Percentiles rank a stretch among this genome's conserved stretches.
phyloP scores from a whole-genome alignment of 2,797 vertebrate genomes.

The Phrynocephalus vlangalii region DNA sequence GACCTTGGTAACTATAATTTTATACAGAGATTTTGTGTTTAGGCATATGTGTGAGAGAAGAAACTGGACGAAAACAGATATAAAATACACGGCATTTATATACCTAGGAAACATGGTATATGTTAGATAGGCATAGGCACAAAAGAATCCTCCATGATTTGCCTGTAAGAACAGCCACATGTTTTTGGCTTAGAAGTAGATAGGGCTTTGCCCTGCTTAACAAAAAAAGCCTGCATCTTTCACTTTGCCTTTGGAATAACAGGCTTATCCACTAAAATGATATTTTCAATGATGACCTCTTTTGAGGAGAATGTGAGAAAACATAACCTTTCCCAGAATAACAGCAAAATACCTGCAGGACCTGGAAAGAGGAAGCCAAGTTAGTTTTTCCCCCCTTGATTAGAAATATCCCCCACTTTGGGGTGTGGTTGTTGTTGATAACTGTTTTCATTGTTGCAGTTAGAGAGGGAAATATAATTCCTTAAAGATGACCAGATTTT shows the following conservation, averaged over 20 bases:
- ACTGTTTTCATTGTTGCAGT: background rate
- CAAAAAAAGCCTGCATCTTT: no score
- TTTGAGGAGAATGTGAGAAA: background rate
- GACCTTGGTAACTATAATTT: background rate
- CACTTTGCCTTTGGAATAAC: background rate
- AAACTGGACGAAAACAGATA: background rate
- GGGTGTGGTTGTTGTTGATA: background rate
- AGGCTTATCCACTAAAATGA: background rate
- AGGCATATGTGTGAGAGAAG: background rate
- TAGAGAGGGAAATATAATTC: slow-evolving; percentile 9
- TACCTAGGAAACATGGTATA: background rate
- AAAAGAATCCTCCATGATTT: background rate
- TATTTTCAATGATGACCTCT: background rate
- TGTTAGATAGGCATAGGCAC: background rate
- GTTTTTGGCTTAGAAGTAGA: background rate
- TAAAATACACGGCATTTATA: background rate
- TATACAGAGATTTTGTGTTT: background rate
- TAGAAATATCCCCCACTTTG: background rate
- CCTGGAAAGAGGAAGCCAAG: slow-evolving; percentile 21
- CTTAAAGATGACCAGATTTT: slow-evolving; percentile 11
- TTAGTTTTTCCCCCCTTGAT: background rate
- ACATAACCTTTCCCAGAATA: background rate
- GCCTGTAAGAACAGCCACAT: background rate
- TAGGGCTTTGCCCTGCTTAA: background rate
- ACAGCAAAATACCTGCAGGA: background rate